Percentiles rank a stretch among this genome's conserved stretches.
Evolutionary conservation across 2,797 vertebrate species (phyloP).

Genomic region (Leptatherina wallacei): DNA sequence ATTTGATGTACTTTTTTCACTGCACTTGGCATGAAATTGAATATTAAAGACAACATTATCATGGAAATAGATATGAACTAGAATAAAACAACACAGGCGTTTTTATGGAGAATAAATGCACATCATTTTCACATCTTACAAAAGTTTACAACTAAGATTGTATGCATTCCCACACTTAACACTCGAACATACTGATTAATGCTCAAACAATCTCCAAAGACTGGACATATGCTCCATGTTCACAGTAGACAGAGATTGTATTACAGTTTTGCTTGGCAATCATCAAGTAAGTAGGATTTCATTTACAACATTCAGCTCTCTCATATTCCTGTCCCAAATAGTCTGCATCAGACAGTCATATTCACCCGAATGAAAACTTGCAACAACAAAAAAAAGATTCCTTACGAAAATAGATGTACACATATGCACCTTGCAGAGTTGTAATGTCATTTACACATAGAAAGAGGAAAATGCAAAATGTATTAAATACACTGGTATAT

Average conservation of each 20-base stretch:
- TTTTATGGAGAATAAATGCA: neutral
- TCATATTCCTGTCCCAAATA: neutral
- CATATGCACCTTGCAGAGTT: neutral
- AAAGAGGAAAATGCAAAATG: neutral
- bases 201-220: neutral
- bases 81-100: neutral
- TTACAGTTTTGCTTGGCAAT: neutral
- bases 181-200: neutral
- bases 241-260: neutral
- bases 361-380: neutral
- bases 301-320: neutral
- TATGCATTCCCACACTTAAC: neutral
- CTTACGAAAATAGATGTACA: neutral
- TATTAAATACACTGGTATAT: neutral
- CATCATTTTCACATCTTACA: neutral
- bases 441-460: slow-evolving; percentile 1
- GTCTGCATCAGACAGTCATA: neutral
- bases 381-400: too few species aligned
- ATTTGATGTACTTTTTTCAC: slow-evolving; percentile 1
- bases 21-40: neutral
- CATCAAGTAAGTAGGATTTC: neutral
- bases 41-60: neutral
- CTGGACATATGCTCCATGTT: neutral
- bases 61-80: neutral
- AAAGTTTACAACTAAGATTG: neutral